A percentile compares a stretch with the other conserved stretches of the same genome.
phyloP scores from a whole-genome alignment of 1,140 invertebrate genomes.

The Leptopilina clavipes region DNA sequence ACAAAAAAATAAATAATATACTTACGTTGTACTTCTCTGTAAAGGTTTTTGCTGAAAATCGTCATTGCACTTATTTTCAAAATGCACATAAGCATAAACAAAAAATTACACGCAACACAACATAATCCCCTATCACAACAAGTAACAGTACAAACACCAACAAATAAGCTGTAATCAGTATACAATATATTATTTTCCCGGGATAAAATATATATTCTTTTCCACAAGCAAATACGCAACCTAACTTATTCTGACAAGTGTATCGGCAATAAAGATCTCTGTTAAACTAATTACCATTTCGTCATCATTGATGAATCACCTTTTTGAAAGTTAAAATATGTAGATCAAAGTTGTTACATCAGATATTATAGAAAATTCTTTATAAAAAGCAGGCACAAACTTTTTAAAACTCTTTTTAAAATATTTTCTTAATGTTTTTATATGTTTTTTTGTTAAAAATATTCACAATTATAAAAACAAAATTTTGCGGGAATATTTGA shows the following conservation, averaged over 20 bases:
- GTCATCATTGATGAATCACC: constrained; percentile 16
- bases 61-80: constrained; percentile 32
- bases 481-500: too few species aligned
- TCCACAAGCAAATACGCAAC: background rate
- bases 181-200: constrained; percentile 3
- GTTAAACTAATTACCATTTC: constrained; percentile 12
- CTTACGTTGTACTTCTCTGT: constrained; percentile 21
- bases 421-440: too few species aligned
- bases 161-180: constrained; percentile 19
- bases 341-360: background rate
- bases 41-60: constrained; percentile 27
- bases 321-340: constrained; percentile 34
- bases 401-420: too few species aligned
- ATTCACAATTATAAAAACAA: too few species aligned
- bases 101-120: constrained; percentile 22
- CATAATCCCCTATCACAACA: constrained; percentile 19
- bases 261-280: constrained; percentile 28
- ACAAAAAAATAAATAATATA: background rate
- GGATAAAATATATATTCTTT: background rate
- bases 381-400: too few species aligned
- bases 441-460: too few species aligned
- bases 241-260: constrained; percentile 34
- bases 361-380: background rate
- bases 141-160: constrained; percentile 1
- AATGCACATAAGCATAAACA: constrained; percentile 23